These are phyloP conservation scores for Watersipora subatra DNA, from an alignment of 1,140 invertebrate species.

Conservation along the genomic window DNA sequence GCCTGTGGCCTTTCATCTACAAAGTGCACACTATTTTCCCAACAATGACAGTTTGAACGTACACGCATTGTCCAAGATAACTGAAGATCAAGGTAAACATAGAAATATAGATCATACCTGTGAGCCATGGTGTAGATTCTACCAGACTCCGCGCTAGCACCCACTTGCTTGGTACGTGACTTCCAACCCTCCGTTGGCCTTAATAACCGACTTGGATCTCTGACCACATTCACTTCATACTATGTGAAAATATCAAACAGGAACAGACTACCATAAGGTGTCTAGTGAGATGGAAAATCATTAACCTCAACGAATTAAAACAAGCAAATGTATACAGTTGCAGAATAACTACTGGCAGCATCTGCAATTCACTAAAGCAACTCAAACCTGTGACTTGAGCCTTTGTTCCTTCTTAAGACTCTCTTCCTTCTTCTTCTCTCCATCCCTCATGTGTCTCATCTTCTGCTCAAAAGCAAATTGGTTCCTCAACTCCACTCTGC, in stretches of 20 bases:
- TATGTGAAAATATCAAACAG: too few relatives aligned
- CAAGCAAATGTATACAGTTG: too few relatives aligned
- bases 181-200: conserved; percentile 29
- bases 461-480: background rate
- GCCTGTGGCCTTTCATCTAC: too few relatives aligned
- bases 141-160: conserved; percentile 14
- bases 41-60: too few relatives aligned
- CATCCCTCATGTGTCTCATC: background rate
- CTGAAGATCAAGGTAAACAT: too few relatives aligned
- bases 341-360: too few relatives aligned
- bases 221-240: conserved; percentile 16
- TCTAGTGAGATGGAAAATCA: too few relatives aligned
- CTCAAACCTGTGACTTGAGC: background rate
- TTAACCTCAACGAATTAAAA: too few relatives aligned
- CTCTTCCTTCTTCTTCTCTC: conserved; percentile 15
- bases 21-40: too few relatives aligned
- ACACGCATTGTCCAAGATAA: too few relatives aligned
- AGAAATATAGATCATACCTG: conserved; percentile 22
- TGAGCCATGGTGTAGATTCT: conserved; percentile 24
- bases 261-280: too few relatives aligned
- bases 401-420: conserved; percentile 16
- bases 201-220: conserved; percentile 24
- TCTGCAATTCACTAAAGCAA: too few relatives aligned
- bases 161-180: conserved; percentile 21
- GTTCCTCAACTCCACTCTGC: conserved; percentile 1